These are phyloP conservation scores for Acomys russatus DNA, from an alignment of 2,797 vertebrate genomes.

Conservation along the genomic window DNA sequence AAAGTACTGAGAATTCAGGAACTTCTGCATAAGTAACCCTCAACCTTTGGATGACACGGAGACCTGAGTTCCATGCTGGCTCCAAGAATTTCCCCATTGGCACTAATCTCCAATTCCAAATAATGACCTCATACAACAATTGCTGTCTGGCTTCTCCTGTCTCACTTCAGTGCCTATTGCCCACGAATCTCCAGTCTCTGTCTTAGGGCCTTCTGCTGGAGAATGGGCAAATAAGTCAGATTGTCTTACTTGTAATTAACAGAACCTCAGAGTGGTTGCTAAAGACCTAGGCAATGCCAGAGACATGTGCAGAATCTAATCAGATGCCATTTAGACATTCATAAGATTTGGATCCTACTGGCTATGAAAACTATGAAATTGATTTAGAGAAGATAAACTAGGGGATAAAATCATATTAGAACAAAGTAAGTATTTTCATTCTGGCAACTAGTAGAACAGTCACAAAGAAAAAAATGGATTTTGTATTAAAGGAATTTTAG, in stretches of 20 bases:
- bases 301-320: not conserved
- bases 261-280: not conserved
- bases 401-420: not conserved
- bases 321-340: not conserved
- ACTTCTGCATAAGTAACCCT: not conserved
- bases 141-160: not conserved
- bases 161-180: not conserved
- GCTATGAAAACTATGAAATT: not conserved
- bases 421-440: constrained; percentile 25
- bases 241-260: not conserved
- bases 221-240: not conserved
- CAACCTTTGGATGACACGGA: not conserved
- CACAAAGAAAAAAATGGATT: constrained; percentile 13
- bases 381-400: not conserved
- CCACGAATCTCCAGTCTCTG: not conserved
- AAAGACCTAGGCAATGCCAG: not conserved
- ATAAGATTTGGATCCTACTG: not conserved
- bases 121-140: not conserved
- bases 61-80: not conserved
- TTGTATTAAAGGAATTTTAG: not conserved
- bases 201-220: not conserved
- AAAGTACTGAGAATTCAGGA: constrained; percentile 1
- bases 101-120: not conserved
- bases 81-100: not conserved
- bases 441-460: not conserved